phyloP scores from a whole-genome alignment of 1,140 invertebrate species.

The Apis cerana region DNA sequence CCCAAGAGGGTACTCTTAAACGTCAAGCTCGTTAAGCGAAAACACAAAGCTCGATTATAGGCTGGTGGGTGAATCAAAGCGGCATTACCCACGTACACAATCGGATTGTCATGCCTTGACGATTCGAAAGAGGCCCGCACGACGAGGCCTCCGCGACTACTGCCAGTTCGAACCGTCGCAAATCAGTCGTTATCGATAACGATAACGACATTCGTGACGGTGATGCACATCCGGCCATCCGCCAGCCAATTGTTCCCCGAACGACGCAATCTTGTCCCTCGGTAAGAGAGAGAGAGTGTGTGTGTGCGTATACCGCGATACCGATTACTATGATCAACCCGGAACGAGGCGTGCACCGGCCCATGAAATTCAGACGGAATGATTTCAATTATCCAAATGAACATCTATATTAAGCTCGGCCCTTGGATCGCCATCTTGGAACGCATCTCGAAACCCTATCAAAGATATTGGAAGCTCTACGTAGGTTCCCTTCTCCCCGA shows the following conservation, averaged over 20 bases:
- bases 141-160: slow-evolving; percentile 15
- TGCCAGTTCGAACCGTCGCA: slow-evolving; percentile 13
- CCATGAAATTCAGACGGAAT: slow-evolving; percentile 75
- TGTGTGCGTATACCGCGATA: slow-evolving; percentile 34
- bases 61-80: not conserved
- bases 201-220: slow-evolving; percentile 74
- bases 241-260: slow-evolving; percentile 66
- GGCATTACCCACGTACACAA: not conserved
- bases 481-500: not conserved
- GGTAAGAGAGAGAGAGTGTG: slow-evolving; percentile 31
- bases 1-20: not conserved
- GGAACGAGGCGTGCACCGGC: slow-evolving; percentile 67
- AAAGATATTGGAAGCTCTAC: slow-evolving; percentile 56
- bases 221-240: slow-evolving; percentile 42
- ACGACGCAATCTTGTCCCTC: slow-evolving; percentile 66
- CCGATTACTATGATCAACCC: slow-evolving; percentile 68
- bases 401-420: slow-evolving; percentile 63
- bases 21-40: not conserved
- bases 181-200: slow-evolving; percentile 62
- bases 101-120: slow-evolving; percentile 39
- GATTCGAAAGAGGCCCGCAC: slow-evolving; percentile 60
- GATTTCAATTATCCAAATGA: slow-evolving; percentile 78
- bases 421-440: slow-evolving; percentile 30
- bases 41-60: slow-evolving; percentile 7
- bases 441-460: slow-evolving; percentile 65